Base-by-base conservation (phyloP, 2,888 invertebrate species). In the Acrobasis consociella region DNA sequence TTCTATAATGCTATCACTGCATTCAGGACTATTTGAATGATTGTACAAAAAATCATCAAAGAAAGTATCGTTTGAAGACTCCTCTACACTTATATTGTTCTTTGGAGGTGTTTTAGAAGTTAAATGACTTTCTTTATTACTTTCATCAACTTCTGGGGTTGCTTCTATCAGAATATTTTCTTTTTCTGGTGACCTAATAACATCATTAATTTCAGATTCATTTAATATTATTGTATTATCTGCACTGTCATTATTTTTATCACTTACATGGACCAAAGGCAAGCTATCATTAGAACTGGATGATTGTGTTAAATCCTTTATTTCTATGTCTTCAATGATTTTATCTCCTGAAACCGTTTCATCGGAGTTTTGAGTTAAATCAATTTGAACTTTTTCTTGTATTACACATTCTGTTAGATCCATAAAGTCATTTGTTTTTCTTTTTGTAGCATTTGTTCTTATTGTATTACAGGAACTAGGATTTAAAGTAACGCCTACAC, bases 241-340 rank as follows among this genome's bases (percentile, higher is more conserved):
- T 62, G 72, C 63, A 22, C 72, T 74, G 49, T 71, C 66, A 46
- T 74, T 71, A 58, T 66, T 72, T 39, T 69, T 69, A 16, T 61
- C 46, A 69, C 64, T 70, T 50, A 85, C 67, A 61, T 81, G 67
- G 37, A 86, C 74, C 66, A 74, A 69, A 52, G 88, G 89, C 60
- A 86, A 71, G 38, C 83, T 82, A 69, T 80, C 76, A 72, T 73
- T 75, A 42, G 81, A 81, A 64, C 80, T 76, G 49, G 87, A 83
- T 58, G 84, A 84, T 59, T 87, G 85, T 46, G 86, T 87, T 62
- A 87, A 72, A 71, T 87, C 85, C 65, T 84, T 69, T 64, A 60
- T 70, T 62, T 73, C 80, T 67, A 86, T 76, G 22, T 72, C 64
- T 64, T 71, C 64, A 61, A 58, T 16, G 9, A 1, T 17, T 49